Percentiles rank a stretch among this genome's conserved stretches.
phyloP scores from a whole-genome alignment of 2,797 vertebrate species.

The Diceros bicornis region DNA sequence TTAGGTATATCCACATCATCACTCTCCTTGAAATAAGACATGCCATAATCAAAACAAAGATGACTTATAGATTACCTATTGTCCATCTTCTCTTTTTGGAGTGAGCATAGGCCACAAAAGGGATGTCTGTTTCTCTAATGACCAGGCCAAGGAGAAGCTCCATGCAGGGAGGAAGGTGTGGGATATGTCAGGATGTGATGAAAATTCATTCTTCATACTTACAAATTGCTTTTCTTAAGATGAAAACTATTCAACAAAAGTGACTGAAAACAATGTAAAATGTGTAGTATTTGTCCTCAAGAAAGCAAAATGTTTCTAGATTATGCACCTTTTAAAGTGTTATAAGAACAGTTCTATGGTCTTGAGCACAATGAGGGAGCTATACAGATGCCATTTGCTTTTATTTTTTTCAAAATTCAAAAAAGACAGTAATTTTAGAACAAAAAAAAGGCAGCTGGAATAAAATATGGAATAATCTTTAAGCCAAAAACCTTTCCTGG shows the following conservation, averaged over 20 bases:
- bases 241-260: not conserved
- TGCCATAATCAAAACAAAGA: slow-evolving; percentile 29
- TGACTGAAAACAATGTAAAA: not conserved
- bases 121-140: not conserved
- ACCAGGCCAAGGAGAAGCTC: not conserved
- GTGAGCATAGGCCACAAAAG: not conserved
- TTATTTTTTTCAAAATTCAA: slow-evolving; percentile 71
- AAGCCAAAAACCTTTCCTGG: slow-evolving; percentile 77
- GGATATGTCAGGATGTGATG: not conserved
- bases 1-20: not conserved
- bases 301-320: not conserved
- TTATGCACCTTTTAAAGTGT: slow-evolving; percentile 25
- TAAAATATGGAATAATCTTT: slow-evolving; percentile 82
- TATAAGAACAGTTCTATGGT: not conserved
- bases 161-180: not conserved
- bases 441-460: slow-evolving; percentile 82
- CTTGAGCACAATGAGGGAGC: not conserved
- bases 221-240: not conserved
- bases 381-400: slow-evolving; percentile 38
- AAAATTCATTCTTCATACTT: slow-evolving; percentile 9
- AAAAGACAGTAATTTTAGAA: slow-evolving; percentile 85
- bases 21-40: slow-evolving; percentile 29
- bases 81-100: not conserved
- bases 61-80: not conserved
- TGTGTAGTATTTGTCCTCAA: not conserved